phyloP scores from a whole-genome alignment of 2,113 vertebrate species.

The Atlantisia rogersi region DNA sequence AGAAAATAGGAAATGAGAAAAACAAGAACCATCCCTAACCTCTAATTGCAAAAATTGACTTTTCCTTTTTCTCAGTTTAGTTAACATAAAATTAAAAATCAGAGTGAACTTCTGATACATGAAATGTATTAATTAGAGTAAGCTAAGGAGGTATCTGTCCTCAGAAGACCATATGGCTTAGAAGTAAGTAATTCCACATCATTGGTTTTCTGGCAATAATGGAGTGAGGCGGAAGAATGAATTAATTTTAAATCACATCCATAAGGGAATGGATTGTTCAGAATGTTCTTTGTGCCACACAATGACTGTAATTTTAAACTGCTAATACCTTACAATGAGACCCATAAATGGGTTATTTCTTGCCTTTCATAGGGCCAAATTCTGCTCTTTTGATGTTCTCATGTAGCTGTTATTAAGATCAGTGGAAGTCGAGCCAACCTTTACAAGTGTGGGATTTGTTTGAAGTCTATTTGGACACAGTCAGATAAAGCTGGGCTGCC shows the following conservation, averaged over 20 bases:
- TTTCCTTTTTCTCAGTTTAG: constrained; percentile 15
- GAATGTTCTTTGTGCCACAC: constrained; percentile 59
- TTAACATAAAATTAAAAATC: constrained; percentile 19
- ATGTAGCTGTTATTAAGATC: constrained; percentile 10
- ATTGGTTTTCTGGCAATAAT: constrained; percentile 67
- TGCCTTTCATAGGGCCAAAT: constrained; percentile 37
- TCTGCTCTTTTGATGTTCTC: constrained; percentile 45
- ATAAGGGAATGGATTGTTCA: constrained; percentile 63
- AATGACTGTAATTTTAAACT: constrained; percentile 68
- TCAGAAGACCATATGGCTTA: constrained; percentile 69
- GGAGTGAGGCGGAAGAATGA: constrained; percentile 54
- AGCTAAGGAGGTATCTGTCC: constrained; percentile 48
- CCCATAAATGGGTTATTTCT: constrained; percentile 50
- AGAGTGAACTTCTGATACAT: neutral
- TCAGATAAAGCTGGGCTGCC: neutral
- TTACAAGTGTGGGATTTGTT: neutral
- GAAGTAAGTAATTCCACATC: constrained; percentile 70
- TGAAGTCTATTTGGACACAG: neutral
- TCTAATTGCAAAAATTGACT: constrained; percentile 12
- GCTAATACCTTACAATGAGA: constrained; percentile 62
- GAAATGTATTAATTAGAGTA: constrained; percentile 57
- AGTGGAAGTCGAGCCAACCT: neutral
- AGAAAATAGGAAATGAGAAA: constrained; percentile 2
- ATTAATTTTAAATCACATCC: constrained; percentile 68
- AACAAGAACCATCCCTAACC: neutral